Evolutionary conservation across 1,140 invertebrate species (phyloP).

Genomic region (Muscidifurax raptorellus): DNA sequence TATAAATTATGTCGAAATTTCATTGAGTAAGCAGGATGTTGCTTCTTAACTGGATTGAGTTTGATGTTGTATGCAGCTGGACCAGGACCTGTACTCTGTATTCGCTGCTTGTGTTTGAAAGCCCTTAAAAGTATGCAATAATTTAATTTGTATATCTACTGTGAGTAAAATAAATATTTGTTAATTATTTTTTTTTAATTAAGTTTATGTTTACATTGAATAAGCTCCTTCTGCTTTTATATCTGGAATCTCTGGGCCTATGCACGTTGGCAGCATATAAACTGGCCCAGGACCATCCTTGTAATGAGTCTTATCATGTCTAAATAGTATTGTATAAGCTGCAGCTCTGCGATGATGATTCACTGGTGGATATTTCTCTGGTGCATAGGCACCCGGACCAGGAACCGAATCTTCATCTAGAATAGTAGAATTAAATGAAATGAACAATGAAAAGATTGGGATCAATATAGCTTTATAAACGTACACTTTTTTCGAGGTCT

Average conservation of each 20-base stretch:
- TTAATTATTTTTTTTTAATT: conserved; percentile 15
- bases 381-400: conserved; percentile 69
- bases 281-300: conserved; percentile 65
- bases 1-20: conserved; percentile 53
- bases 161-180: not conserved
- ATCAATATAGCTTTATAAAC: not conserved
- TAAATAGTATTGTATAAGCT: conserved; percentile 61
- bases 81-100: conserved; percentile 60
- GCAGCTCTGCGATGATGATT: conserved; percentile 66
- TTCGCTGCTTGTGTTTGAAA: conserved; percentile 47
- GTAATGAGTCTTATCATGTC: conserved; percentile 46
- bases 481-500: conserved; percentile 56
- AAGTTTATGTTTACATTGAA: conserved; percentile 62
- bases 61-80: conserved; percentile 65
- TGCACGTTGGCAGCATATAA: conserved; percentile 66
- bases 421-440: conserved; percentile 24
- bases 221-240: conserved; percentile 67
- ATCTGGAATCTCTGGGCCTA: conserved; percentile 69
- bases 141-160: not conserved
- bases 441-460: not conserved
- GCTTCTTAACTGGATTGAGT: conserved; percentile 60
- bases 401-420: conserved; percentile 51
- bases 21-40: conserved; percentile 65
- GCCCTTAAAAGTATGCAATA: conserved; percentile 48
- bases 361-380: conserved; percentile 64